Evolutionary conservation across 2,113 vertebrate species (phyloP).

Genomic region (Cottus gobio): DNA sequence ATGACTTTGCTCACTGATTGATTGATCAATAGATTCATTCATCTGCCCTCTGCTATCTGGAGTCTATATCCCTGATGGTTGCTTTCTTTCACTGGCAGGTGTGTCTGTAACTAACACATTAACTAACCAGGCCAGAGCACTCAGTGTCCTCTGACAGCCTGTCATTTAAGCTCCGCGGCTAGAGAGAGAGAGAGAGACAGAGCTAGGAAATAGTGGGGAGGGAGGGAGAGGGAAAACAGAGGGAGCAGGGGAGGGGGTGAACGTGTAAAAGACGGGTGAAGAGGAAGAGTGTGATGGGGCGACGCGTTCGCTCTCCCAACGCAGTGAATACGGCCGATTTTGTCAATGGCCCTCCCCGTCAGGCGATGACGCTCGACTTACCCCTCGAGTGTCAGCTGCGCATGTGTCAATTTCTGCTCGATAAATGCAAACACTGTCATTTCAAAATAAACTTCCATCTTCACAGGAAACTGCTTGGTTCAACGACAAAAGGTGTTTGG

Average conservation of each 20-base stretch:
- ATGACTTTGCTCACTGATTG: constrained; percentile 64
- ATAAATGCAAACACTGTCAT: neutral
- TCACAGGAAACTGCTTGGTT: neutral
- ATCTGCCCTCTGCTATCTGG: constrained; percentile 34
- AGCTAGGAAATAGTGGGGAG: constrained; percentile 28
- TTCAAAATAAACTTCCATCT: neutral
- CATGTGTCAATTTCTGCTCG: no score
- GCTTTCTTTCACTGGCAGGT: constrained; percentile 64
- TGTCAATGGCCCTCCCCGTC: neutral
- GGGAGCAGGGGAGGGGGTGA: constrained; percentile 34
- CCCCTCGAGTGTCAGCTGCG: neutral
- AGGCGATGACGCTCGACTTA: neutral
- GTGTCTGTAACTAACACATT: constrained; percentile 71
- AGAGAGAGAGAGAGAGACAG: constrained; percentile 33
- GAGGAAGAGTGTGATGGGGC: constrained; percentile 29
- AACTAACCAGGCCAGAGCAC: constrained; percentile 66
- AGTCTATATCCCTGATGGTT: constrained; percentile 35
- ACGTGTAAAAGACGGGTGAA: constrained; percentile 28
- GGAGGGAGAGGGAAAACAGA: neutral
- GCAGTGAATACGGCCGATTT: neutral
- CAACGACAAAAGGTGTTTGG: neutral
- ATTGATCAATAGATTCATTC: constrained; percentile 57
- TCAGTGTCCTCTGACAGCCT: constrained; percentile 74
- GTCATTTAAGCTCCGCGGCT: constrained; percentile 64
- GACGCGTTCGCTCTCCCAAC: neutral